Conservation (phyloP, 2,113 vertebrate species). For the Mirza zaza region DNA sequence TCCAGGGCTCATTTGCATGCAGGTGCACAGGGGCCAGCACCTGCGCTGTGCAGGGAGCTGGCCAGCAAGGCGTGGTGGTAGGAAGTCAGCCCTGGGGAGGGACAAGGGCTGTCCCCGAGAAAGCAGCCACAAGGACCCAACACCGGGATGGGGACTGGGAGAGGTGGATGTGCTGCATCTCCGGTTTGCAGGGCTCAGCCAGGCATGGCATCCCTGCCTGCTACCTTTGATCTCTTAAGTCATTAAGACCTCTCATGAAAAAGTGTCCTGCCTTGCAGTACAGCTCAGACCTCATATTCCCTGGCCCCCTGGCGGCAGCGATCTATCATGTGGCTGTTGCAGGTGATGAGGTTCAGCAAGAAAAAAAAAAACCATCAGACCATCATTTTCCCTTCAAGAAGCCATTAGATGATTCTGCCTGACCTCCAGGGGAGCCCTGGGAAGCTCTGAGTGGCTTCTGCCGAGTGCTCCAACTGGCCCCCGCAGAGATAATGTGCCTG, state of each 20-base stretch:
- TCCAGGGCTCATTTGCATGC: background rate
- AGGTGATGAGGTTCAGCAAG: constrained; percentile 26
- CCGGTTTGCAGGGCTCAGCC: background rate
- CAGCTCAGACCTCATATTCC: background rate
- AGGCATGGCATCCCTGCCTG: background rate
- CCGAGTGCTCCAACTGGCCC: background rate
- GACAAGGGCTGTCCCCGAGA: background rate
- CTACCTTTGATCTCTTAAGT: background rate
- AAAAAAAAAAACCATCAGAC: background rate
- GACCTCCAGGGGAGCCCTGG: constrained; percentile 46
- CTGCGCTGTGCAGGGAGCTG: background rate
- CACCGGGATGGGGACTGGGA: background rate
- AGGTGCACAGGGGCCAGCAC: background rate
- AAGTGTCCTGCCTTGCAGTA: background rate
- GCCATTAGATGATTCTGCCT: constrained; percentile 36
- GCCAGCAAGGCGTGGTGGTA: no score
- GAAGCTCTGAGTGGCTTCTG: background rate
- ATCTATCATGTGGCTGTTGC: background rate
- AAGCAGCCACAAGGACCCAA: background rate
- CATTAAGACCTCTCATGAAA: background rate
- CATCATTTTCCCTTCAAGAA: constrained; percentile 56
- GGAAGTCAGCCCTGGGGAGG: background rate
- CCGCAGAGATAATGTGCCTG: background rate
- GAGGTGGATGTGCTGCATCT: background rate
- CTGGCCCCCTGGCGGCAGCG: background rate